A percentile compares a stretch with the other conserved stretches of the same genome.
These are phyloP conservation scores for Rhinichthys osculus DNA, from an alignment of 2,797 vertebrate species.

Conservation along the genomic window DNA sequence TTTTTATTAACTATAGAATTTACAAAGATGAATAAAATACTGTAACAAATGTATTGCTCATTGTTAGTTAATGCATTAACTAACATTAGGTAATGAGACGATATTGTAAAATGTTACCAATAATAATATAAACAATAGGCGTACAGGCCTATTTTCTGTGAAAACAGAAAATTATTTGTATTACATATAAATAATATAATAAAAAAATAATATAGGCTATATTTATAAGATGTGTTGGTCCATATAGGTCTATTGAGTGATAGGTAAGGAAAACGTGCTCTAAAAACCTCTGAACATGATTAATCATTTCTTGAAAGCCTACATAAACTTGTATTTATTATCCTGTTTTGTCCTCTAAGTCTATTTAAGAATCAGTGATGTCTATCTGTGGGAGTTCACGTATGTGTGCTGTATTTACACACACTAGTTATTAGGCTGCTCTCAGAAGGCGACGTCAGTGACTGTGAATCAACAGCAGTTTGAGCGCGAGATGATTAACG, in stretches of 20 bases:
- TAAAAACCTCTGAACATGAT: not conserved
- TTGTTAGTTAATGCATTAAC: not conserved
- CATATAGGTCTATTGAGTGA: too few species aligned
- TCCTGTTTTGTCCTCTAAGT: not conserved
- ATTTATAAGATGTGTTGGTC: too few species aligned
- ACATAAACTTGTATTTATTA: not conserved
- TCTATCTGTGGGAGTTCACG: slow-evolving; percentile 21
- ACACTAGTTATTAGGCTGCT: slow-evolving; percentile 13
- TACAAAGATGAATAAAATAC: not conserved
- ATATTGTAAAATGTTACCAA: not conserved
- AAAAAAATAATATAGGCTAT: too few species aligned
- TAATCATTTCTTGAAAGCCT: not conserved
- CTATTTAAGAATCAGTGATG: not conserved
- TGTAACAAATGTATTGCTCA: not conserved
- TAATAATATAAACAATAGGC: not conserved
- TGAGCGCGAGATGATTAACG: slow-evolving; percentile 52
- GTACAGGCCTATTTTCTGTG: not conserved
- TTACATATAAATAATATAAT: too few species aligned
- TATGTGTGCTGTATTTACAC: slow-evolving; percentile 25
- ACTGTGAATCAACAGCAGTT: slow-evolving; percentile 48
- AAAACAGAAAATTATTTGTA: too few species aligned
- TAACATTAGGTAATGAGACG: not conserved
- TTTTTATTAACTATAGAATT: not conserved
- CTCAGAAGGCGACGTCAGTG: slow-evolving; percentile 51
- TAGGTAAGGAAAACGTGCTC: too few species aligned